Evolutionary conservation across 1,140 invertebrate species (phyloP).

Genomic region (Drosophila nebulosa): DNA sequence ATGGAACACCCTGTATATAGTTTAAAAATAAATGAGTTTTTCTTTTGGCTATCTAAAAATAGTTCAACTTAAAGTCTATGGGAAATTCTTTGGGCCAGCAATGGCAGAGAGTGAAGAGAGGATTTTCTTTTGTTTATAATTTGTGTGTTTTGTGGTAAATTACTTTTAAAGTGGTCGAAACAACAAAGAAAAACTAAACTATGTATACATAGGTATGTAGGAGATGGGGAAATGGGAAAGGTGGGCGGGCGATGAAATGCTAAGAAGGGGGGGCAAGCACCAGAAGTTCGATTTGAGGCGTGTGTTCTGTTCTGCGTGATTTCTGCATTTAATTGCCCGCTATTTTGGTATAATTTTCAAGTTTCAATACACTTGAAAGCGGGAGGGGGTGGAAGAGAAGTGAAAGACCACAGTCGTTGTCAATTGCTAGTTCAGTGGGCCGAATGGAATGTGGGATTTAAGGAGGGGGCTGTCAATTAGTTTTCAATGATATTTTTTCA

Average conservation of each 20-base stretch:
- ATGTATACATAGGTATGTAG: constrained; percentile 1
- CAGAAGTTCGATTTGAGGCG: neutral
- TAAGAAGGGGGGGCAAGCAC: neutral
- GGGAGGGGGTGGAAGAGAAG: too few species aligned
- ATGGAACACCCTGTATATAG: neutral
- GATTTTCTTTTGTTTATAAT: constrained; percentile 37
- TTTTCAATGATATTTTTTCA: constrained; percentile 22
- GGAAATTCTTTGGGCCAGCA: constrained; percentile 25
- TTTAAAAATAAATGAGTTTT: constrained; percentile 51
- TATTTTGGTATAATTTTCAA: too few species aligned
- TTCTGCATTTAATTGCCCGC: neutral
- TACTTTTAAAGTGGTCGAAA: constrained; percentile 56
- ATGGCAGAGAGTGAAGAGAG: neutral
- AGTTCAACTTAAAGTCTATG: constrained; percentile 30
- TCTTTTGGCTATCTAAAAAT: constrained; percentile 40
- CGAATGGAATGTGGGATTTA: neutral
- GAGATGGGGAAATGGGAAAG: constrained; percentile 6
- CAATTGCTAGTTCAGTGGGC: neutral
- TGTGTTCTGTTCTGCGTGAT: neutral
- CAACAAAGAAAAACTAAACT: constrained; percentile 18
- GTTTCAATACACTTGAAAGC: too few species aligned
- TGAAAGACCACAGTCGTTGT: too few species aligned
- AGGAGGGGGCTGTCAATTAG: constrained; percentile 16
- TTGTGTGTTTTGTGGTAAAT: constrained; percentile 46
- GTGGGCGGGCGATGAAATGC: too few species aligned